Conservation (phyloP, 2,888 invertebrate species). For the Osedax fenrisi region DNA sequence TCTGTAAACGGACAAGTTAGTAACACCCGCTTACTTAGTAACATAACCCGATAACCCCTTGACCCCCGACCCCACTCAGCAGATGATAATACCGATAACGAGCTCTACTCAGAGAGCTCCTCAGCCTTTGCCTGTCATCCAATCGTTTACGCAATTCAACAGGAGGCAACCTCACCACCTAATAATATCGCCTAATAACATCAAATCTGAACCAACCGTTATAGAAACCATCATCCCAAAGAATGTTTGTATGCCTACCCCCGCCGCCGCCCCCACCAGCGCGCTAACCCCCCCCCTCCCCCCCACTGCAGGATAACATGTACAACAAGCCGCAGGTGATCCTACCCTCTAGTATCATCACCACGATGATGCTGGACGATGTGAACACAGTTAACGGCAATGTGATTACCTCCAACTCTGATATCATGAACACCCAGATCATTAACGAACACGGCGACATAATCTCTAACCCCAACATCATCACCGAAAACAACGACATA, state of each 20-base stretch:
- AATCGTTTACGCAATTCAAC: not conserved
- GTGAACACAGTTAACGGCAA: not conserved
- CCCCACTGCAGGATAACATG: no score
- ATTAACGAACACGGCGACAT: not conserved
- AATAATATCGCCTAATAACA: not conserved
- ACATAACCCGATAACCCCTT: not conserved
- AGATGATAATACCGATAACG: not conserved
- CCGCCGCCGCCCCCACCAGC: no score
- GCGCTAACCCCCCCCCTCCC: no score
- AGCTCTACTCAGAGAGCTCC: not conserved
- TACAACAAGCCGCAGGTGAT: no score
- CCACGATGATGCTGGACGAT: not conserved
- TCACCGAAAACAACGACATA: no score
- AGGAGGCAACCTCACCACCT: not conserved
- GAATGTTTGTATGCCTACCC: no score
- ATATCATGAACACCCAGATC: not conserved
- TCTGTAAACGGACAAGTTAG: no score
- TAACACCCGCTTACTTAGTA: no score
- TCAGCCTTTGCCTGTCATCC: not conserved
- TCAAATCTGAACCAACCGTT: not conserved
- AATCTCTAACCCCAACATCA: no score
- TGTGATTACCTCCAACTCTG: not conserved
- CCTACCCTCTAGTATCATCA: not conserved
- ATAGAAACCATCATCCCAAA: not conserved
- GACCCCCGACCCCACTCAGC: no score